Evolutionary conservation across 2,113 vertebrate genomes (phyloP).

Genomic region (Lagopus muta): DNA sequence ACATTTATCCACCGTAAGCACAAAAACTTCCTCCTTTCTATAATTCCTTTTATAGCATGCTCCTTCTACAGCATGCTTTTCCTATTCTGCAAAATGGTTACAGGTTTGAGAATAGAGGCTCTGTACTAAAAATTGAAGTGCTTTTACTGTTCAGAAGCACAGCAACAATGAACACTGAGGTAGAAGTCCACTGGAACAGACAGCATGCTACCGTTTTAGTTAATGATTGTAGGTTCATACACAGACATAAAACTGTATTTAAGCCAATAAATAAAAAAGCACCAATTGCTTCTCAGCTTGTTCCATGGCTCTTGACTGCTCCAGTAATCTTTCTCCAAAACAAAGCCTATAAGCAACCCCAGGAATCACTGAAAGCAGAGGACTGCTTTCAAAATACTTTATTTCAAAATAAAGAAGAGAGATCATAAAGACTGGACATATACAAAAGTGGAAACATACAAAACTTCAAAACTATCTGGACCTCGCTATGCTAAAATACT

Average conservation of each 20-base stretch:
- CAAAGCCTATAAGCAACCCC: background rate
- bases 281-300: background rate
- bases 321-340: background rate
- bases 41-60: background rate
- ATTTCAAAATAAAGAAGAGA: background rate
- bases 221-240: background rate
- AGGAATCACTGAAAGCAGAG: background rate
- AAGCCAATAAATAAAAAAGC: background rate
- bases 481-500: background rate
- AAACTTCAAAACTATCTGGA: background rate
- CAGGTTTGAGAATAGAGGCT: background rate
- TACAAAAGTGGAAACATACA: background rate
- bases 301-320: background rate
- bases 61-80: background rate
- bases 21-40: background rate
- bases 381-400: background rate
- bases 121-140: background rate
- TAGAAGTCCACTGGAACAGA: background rate
- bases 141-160: background rate
- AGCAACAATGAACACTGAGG: background rate
- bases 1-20: fast-evolving
- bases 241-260: background rate
- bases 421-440: background rate
- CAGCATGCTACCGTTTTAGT: background rate
- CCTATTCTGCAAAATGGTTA: background rate